Evolutionary conservation across 2,797 vertebrate species (phyloP), one percentile per base, ranked within the genome.

Genomic region (Acanthurus leucopareius): DNA sequence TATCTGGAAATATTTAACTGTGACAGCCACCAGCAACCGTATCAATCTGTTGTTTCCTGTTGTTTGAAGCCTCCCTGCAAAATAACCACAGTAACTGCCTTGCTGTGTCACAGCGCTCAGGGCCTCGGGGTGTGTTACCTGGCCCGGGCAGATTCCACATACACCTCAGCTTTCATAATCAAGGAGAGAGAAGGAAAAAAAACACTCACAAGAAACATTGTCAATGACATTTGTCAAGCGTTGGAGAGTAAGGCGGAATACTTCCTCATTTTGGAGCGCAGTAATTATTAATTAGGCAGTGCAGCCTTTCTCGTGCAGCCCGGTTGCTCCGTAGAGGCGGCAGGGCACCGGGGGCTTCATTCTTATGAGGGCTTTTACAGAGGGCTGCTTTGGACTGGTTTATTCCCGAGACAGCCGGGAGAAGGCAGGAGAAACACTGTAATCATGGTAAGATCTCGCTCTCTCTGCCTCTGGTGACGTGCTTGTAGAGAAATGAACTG

Each of bases 101-200:
- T 75, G 79, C 69, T 84, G 77, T 84, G 90, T 88, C 81, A 88
- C 1, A 4, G 62, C 44, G 60, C 63, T 20, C 0, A 1, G 3
- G 68, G 58, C 83, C 81, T 58, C 16, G 13, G 85, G 93, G 92
- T 87, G 91, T 93, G 85, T 79, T 78, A 90, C 87, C 92, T 92
- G 80, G 92, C 75, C 69, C 0, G 89, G 89, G 83, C 90, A 87
- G 92, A 94, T 94, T 95, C 93, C 88, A 72, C 64, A 52, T 62
- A 28, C 11, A 32, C 32, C 63, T 52, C 74, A 80, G 38, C 56
- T 19, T 22, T 63, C 20, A 52, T 66, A 32, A 14, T 35, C 40
- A n/a, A 59, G 40, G 20, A 20, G 10, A 51, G 16, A 22, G 67
- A 51, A 35, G 3, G 42, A 63, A 67, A 73, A 61, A 62, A 69